A percentile compares a stretch with the other conserved stretches of the same genome.
Conservation (phyloP, 2,888 invertebrate genomes). For the Melanostoma scalare region DNA sequence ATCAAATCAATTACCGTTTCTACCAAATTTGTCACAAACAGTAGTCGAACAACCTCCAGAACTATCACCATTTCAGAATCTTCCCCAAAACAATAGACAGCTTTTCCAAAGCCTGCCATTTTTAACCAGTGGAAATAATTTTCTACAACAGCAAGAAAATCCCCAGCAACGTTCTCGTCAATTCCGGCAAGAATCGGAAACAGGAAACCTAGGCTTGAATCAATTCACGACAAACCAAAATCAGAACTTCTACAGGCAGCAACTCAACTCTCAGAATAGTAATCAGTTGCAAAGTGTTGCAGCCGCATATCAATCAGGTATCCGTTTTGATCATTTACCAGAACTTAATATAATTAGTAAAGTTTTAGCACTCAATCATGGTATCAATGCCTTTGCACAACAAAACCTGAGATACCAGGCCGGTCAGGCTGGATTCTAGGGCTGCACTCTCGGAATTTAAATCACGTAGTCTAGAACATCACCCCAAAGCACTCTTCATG, state of each 20-base stretch:
- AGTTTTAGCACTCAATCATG: slow-evolving; percentile 90
- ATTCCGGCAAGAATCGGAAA: slow-evolving; percentile 84
- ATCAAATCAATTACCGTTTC: slow-evolving; percentile 79
- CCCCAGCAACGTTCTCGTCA: slow-evolving; percentile 80
- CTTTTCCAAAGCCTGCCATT: slow-evolving; percentile 75
- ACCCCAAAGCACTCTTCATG: slow-evolving; percentile 48
- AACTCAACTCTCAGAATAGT: slow-evolving; percentile 78
- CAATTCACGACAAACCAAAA: slow-evolving; percentile 78
- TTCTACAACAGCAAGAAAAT: slow-evolving; percentile 78
- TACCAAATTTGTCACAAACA: slow-evolving; percentile 75
- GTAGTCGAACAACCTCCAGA: slow-evolving; percentile 74
- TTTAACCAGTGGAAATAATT: slow-evolving; percentile 62
- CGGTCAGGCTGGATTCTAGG: slow-evolving; percentile 76
- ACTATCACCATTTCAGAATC: slow-evolving; percentile 76
- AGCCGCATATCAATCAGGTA: slow-evolving; percentile 84
- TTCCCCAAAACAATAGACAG: slow-evolving; percentile 77
- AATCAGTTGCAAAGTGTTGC: slow-evolving; percentile 82
- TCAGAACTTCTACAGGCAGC: slow-evolving; percentile 80
- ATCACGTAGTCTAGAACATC: slow-evolving; percentile 55
- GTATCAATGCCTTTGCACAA: slow-evolving; percentile 83
- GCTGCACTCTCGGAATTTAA: slow-evolving; percentile 49
- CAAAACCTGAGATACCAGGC: slow-evolving; percentile 79
- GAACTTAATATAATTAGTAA: slow-evolving; percentile 92
- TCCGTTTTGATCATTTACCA: slow-evolving; percentile 83
- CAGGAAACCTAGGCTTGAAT: slow-evolving; percentile 87